phyloP scores from a whole-genome alignment of 2,113 vertebrate species.

The Phrynosoma blainvillii region DNA sequence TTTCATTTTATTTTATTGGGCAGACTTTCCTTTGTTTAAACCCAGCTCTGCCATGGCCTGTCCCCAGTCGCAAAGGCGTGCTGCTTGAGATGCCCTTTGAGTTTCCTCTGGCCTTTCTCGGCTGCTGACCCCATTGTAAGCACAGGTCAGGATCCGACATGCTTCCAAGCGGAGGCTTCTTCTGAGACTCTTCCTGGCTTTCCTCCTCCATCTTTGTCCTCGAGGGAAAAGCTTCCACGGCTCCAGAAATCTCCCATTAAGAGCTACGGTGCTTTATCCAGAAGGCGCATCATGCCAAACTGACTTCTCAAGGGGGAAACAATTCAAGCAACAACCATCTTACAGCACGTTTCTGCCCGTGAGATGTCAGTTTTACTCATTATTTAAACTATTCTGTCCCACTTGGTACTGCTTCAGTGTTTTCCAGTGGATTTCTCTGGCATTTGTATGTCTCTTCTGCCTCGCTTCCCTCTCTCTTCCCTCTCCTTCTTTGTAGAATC shows the following conservation, averaged over 20 bases:
- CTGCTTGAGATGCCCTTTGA: background rate
- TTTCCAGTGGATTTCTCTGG: background rate
- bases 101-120: background rate
- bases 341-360: background rate
- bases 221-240: too few species aligned
- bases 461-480: background rate
- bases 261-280: too few species aligned
- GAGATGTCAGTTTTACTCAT: background rate
- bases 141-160: background rate
- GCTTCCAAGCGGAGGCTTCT: background rate
- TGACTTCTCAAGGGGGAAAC: too few species aligned
- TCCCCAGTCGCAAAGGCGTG: background rate
- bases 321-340: background rate
- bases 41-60: background rate
- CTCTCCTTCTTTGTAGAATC: background rate
- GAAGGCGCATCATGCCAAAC: too few species aligned
- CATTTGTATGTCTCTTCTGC: background rate
- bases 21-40: background rate
- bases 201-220: background rate
- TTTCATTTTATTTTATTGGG: background rate
- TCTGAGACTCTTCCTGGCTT: background rate
- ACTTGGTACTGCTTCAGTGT: too few species aligned
- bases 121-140: background rate
- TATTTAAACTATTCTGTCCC: background rate
- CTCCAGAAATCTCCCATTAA: too few species aligned